Conservation (phyloP, 2,113 vertebrate genomes). For the Amia ocellicauda region DNA sequence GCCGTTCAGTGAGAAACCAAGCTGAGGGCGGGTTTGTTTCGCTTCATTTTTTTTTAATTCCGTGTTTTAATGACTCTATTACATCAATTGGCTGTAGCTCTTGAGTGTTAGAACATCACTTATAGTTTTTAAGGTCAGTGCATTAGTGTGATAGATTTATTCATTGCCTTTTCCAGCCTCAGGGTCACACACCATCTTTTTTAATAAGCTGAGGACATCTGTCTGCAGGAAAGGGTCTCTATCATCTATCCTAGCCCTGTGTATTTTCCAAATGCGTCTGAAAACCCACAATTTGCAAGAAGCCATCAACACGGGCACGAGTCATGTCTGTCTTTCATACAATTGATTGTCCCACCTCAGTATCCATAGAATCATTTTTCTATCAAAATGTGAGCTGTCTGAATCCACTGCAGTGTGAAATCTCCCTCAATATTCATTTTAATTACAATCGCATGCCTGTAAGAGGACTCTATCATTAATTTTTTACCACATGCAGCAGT, state of each 20-base stretch:
- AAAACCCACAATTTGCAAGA: too few relatives aligned
- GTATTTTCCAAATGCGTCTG: too few relatives aligned
- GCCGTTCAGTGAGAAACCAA: neutral
- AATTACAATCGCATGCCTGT: too few relatives aligned
- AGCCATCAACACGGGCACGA: neutral
- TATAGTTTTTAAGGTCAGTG: constrained; percentile 56
- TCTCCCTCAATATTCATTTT: too few relatives aligned
- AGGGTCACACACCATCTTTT: constrained; percentile 35
- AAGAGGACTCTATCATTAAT: too few relatives aligned
- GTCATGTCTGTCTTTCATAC: neutral
- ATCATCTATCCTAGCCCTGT: too few relatives aligned
- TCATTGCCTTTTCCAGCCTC: constrained; percentile 47
- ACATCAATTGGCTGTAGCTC: constrained; percentile 38
- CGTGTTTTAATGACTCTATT: constrained; percentile 32
- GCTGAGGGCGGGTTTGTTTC: constrained; percentile 2
- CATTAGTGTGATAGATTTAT: constrained; percentile 61
- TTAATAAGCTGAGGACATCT: constrained; percentile 56
- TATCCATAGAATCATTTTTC: too few relatives aligned
- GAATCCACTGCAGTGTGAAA: too few relatives aligned
- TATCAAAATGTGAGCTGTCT: too few relatives aligned
- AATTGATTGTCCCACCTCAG: too few relatives aligned
- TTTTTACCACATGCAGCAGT: too few relatives aligned
- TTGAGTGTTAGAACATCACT: constrained; percentile 44
- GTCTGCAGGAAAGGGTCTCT: constrained; percentile 38
- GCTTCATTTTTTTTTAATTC: constrained; percentile 5